phyloP scores from a whole-genome alignment of 2,888 invertebrate species.

The Oscheius sp. region DNA sequence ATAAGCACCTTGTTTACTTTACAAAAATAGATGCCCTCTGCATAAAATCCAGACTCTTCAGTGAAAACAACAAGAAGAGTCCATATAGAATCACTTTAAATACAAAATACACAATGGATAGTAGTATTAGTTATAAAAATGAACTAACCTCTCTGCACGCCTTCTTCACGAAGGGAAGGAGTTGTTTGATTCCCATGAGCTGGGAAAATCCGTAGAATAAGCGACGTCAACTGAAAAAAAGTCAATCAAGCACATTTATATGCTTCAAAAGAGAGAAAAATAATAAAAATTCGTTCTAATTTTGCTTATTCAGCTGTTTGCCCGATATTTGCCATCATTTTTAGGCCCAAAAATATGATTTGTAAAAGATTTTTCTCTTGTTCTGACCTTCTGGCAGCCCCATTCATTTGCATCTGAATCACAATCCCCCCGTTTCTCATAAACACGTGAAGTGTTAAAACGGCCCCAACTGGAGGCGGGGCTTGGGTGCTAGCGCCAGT shows the following conservation, averaged over 20 bases:
- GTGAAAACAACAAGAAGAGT: too few relatives aligned
- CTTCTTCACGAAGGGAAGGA: conserved; percentile 62
- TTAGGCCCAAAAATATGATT: too few relatives aligned
- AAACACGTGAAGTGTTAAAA: conserved; percentile 11
- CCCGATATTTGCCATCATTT: too few relatives aligned
- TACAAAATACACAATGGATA: too few relatives aligned
- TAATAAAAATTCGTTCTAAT: not conserved
- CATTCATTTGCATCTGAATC: not conserved
- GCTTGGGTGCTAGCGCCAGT: not conserved
- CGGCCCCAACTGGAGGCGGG: not conserved
- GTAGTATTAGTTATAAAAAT: not conserved
- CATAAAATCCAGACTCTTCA: not conserved
- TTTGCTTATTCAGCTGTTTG: not conserved
- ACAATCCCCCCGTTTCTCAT: not conserved
- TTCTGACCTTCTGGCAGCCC: too few relatives aligned
- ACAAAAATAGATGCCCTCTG: not conserved
- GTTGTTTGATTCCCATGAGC: conserved; percentile 60
- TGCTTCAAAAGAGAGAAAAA: too few relatives aligned
- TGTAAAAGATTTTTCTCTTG: too few relatives aligned
- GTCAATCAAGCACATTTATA: too few relatives aligned
- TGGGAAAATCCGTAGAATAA: too few relatives aligned
- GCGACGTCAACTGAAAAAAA: too few relatives aligned
- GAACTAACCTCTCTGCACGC: conserved; percentile 60
- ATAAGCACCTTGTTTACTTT: too few relatives aligned
- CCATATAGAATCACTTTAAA: too few relatives aligned